Evolutionary conservation across 2,888 invertebrate genomes (phyloP), one percentile per base, ranked within the genome.

Genomic region (Bunonema sp.): DNA sequence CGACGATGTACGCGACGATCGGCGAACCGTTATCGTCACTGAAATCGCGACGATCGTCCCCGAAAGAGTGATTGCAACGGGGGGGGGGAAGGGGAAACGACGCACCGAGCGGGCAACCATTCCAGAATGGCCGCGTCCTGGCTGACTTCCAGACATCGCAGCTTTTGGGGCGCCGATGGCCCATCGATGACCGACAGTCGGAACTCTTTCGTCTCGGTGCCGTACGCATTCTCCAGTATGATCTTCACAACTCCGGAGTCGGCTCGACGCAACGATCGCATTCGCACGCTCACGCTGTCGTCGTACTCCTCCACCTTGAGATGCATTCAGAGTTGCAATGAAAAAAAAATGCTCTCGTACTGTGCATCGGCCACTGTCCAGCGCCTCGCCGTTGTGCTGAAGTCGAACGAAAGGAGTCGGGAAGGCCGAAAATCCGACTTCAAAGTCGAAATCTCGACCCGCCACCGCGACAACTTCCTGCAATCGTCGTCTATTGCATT

Each of bases 181-280:
- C 48, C 57, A 33, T 59, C 59, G 23, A 60, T 42, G 18, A 63
- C 53, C 21, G 46, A 20, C 20, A 18, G 5, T 20, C 19, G n/a
- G n/a, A n/a, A n/a, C n/a, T 12, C 18, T 18, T 2, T 30, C 41
- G 21, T 19, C n/a, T n/a, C n/a, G n/a, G n/a, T n/a, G n/a, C n/a
- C n/a, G n/a, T n/a, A n/a, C n/a, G n/a, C n/a, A n/a, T 84, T 84
- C 44, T 73, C 75, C 20, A 84, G 72, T 59, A 77, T 79, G 22
- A 84, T 70, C 16, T 76, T 80, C 57, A 84, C 82, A 1, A 67
- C 74, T 29, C 85, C 85, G 41, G 78, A 75, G 63, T 86, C 84
- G 12, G 49, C 44, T 22, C 53, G 54, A 16, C 49, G 54, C n/a
- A 58, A 26, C 29, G 80, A 81, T 64, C 82, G 82, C 47, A 86